These are phyloP conservation scores for Nemopilema nomurai DNA, from an alignment of 30 jellyfish, hydroid and myxozoan genomes.

Conservation along the genomic window DNA sequence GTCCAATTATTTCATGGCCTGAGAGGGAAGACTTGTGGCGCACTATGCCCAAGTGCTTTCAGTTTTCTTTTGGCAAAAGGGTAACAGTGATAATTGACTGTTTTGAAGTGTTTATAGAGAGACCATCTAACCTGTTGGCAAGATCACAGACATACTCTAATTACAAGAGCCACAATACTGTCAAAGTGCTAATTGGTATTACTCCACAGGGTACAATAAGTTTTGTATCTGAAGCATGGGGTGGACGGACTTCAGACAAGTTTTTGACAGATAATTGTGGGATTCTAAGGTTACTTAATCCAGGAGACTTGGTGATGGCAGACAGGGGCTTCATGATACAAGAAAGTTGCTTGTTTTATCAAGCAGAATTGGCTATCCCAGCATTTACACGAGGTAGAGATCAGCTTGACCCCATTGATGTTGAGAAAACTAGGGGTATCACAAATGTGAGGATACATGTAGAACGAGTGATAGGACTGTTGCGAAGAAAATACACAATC, in stretches of 20 bases:
- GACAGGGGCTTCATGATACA: conserved; percentile 18
- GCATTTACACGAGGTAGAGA: conserved; percentile 26
- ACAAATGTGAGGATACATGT: conserved; percentile 41
- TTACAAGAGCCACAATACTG: neutral
- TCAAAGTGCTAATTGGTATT: neutral
- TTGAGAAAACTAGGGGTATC: conserved; percentile 26
- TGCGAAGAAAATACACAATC: conserved; percentile 25
- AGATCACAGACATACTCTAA: neutral
- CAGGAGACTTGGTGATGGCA: conserved; percentile 28
- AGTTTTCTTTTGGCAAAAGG: neutral
- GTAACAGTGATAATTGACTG: neutral
- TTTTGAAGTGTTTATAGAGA: neutral
- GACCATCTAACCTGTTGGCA: neutral
- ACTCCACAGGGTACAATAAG: neutral
- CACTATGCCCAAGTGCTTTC: neutral
- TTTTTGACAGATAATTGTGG: conserved; percentile 27
- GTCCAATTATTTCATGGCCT: conserved; percentile 3
- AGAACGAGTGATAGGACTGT: conserved; percentile 33
- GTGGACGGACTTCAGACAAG: conserved; percentile 2
- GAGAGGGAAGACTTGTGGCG: neutral
- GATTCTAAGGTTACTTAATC: conserved; percentile 8
- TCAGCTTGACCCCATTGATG: conserved; percentile 33
- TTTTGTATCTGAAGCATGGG: neutral
- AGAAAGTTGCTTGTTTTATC: conserved; percentile 12
- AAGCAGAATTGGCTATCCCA: conserved; percentile 21